These are phyloP conservation scores for Xyrichtys novacula DNA, from an alignment of 2,797 vertebrate genomes.

Conservation along the genomic window DNA sequence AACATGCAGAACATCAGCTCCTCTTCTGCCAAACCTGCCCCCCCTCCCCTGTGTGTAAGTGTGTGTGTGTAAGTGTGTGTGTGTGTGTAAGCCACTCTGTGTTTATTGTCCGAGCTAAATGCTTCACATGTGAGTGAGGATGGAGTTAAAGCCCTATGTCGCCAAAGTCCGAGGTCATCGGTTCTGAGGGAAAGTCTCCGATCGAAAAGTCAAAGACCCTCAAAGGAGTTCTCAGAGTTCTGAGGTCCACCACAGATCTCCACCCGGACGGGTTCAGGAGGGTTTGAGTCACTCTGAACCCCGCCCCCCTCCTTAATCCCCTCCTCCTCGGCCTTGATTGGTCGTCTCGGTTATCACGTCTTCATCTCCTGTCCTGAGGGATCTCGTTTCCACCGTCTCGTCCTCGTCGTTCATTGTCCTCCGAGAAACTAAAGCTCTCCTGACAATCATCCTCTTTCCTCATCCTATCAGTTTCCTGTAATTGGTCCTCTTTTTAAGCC, in stretches of 20 bases:
- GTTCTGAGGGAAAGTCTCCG: not conserved
- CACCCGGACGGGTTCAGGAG: conserved; percentile 6
- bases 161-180: not conserved
- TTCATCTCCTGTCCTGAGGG: not conserved
- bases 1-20: not conserved
- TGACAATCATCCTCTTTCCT: not conserved
- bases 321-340: not conserved
- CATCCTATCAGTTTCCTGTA: not conserved
- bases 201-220: not conserved
- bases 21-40: too few species aligned
- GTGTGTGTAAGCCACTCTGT: conserved; percentile 39
- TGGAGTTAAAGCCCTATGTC: conserved; percentile 37
- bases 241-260: not conserved
- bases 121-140: conserved; percentile 22
- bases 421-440: conserved; percentile 24
- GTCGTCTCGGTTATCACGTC: conserved; percentile 31
- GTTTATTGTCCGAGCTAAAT: conserved; percentile 16
- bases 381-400: too few species aligned
- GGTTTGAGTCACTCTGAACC: conserved; percentile 18
- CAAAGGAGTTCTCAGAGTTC: not conserved
- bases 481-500: not conserved
- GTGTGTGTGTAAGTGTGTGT: too few species aligned
- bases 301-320: conserved; percentile 17
- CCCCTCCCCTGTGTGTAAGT: too few species aligned
- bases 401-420: conserved; percentile 13